Conservation (phyloP, 30 jellyfish, hydroid and myxozoan species). For the Catostylus mosaicus region DNA sequence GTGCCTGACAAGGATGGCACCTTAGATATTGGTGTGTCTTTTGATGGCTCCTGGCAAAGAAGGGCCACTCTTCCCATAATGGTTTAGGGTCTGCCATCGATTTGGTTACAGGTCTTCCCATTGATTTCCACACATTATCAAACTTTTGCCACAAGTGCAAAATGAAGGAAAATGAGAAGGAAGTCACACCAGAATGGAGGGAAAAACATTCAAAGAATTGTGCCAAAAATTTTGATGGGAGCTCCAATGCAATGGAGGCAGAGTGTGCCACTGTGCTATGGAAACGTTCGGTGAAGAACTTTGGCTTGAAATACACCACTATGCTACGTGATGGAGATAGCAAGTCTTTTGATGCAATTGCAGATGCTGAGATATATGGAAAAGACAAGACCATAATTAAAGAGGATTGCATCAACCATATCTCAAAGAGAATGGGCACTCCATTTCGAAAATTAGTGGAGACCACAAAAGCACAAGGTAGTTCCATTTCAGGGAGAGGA, state of each 20-base stretch:
- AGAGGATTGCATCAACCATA: too few relatives aligned
- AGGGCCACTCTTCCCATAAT: conserved; percentile 9
- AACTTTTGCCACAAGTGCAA: conserved; percentile 40
- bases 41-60: too few relatives aligned
- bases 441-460: too few relatives aligned
- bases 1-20: too few relatives aligned
- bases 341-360: too few relatives aligned
- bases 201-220: conserved; percentile 3
- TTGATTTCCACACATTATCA: conserved; percentile 26
- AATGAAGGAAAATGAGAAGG: background rate
- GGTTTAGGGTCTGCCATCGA: conserved; percentile 46
- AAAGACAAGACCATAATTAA: too few relatives aligned
- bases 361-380: too few relatives aligned
- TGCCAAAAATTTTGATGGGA: background rate
- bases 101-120: conserved; percentile 35
- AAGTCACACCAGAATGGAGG: background rate
- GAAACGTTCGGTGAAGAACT: background rate
- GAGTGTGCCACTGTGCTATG: background rate
- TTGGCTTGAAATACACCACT: background rate
- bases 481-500: too few relatives aligned
- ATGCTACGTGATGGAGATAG: conserved; percentile 55
- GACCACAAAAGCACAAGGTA: too few relatives aligned
- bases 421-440: too few relatives aligned
- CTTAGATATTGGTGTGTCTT: too few relatives aligned
- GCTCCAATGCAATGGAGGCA: conserved; percentile 3